Percentiles rank a stretch among this genome's conserved stretches.
phyloP scores from a whole-genome alignment of 2,797 vertebrate genomes.

The Thalassophryne amazonica region DNA sequence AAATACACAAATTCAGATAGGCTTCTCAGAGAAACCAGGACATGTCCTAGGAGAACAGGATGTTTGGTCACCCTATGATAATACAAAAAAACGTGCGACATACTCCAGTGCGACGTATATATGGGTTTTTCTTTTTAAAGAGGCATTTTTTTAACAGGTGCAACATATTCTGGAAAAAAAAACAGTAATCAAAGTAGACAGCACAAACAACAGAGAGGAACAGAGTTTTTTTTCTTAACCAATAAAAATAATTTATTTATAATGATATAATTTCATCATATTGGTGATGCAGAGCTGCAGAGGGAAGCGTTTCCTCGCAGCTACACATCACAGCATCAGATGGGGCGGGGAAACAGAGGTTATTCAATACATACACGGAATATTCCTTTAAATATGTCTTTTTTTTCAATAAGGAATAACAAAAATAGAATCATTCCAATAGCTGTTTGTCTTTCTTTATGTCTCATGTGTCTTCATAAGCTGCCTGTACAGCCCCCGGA shows the following conservation, averaged over 20 bases:
- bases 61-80: too few species aligned
- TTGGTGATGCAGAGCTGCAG: slow-evolving; percentile 67
- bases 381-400: slow-evolving; percentile 77
- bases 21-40: too few species aligned
- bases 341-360: slow-evolving; percentile 57
- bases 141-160: too few species aligned
- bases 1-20: too few species aligned
- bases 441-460: slow-evolving; percentile 46
- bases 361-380: slow-evolving; percentile 66
- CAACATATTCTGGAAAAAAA: too few species aligned
- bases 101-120: too few species aligned
- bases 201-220: not conserved
- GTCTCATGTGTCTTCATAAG: slow-evolving; percentile 37
- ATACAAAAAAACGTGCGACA: too few species aligned
- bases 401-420: slow-evolving; percentile 72
- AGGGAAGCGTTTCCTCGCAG: slow-evolving; percentile 38
- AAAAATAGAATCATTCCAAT: slow-evolving; percentile 82
- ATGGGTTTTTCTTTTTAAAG: too few species aligned
- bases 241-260: slow-evolving; percentile 88
- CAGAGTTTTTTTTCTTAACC: slow-evolving; percentile 57
- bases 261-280: slow-evolving; percentile 81
- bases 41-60: too few species aligned
- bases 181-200: too few species aligned
- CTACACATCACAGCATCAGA: slow-evolving; percentile 66
- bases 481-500: slow-evolving; percentile 33